Conservation (phyloP, 2,888 invertebrate genomes). For the Sarcophaga variegata region DNA sequence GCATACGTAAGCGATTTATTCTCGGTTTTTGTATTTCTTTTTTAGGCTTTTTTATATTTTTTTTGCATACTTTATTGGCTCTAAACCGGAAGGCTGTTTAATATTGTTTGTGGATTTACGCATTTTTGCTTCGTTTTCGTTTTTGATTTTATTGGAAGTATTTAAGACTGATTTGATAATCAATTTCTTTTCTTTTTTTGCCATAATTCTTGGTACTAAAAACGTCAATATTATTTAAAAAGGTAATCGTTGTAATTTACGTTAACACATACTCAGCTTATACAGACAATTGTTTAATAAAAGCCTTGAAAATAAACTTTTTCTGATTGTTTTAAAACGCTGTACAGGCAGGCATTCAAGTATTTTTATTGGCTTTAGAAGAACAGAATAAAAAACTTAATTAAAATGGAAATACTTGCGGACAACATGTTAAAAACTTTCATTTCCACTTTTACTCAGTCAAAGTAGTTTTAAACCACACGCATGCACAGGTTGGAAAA, state of each 20-base stretch:
- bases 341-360: background rate
- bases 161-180: conserved; percentile 41
- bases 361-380: background rate
- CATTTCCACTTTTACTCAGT: too few species aligned
- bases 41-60: background rate
- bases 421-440: background rate
- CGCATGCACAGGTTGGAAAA: too few species aligned
- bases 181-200: conserved; percentile 22
- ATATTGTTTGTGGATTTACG: conserved; percentile 10
- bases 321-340: background rate
- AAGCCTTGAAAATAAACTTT: background rate
- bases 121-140: background rate
- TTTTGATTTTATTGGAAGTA: background rate
- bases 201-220: background rate
- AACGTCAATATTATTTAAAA: conserved; percentile 7
- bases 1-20: conserved; percentile 28
- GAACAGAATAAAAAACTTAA: too few species aligned
- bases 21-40: background rate
- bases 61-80: background rate
- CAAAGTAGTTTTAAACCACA: too few species aligned
- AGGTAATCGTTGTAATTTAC: background rate
- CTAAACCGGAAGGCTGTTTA: background rate
- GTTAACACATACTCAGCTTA: background rate
- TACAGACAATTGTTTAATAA: background rate
- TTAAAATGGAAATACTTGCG: background rate